Evolutionary conservation across 2,888 invertebrate genomes (phyloP).

Genomic region (Drosophila macrospina): DNA sequence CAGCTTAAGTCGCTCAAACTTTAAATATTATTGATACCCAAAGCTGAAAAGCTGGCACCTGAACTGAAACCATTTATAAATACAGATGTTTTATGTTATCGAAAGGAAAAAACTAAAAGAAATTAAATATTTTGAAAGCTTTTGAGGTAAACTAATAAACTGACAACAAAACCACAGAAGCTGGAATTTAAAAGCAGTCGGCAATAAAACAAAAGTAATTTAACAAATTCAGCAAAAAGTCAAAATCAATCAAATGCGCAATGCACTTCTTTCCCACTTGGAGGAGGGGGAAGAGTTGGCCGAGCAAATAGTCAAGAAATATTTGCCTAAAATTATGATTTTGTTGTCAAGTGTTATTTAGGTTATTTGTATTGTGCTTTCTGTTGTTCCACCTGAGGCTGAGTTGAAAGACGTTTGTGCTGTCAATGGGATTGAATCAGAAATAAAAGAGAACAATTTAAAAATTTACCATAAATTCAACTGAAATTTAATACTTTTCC

Average conservation of each 20-base stretch:
- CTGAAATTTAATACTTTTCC: constrained; percentile 35
- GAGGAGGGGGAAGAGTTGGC: constrained; percentile 3
- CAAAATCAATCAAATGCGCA: constrained; percentile 61
- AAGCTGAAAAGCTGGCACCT: too few relatives aligned
- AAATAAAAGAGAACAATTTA: constrained; percentile 42
- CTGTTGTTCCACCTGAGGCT: neutral
- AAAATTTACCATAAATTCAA: constrained; percentile 3
- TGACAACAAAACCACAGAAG: constrained; percentile 13
- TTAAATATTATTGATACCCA: too few relatives aligned
- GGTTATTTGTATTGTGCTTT: constrained; percentile 4
- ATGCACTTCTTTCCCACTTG: constrained; percentile 16
- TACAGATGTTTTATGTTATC: too few relatives aligned
- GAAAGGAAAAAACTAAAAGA: neutral
- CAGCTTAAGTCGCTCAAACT: too few relatives aligned
- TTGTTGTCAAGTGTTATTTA: constrained; percentile 16
- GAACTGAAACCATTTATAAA: too few relatives aligned
- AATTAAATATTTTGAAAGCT: neutral
- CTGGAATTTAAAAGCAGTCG: constrained; percentile 11
- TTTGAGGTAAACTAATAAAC: constrained; percentile 4
- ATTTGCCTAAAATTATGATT: constrained; percentile 32
- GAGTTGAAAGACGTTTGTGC: constrained; percentile 38
- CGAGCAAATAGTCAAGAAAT: constrained; percentile 52
- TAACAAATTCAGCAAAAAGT: constrained; percentile 17
- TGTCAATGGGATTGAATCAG: constrained; percentile 61
- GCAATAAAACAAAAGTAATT: constrained; percentile 2